Conservation (phyloP, 30 jellyfish, hydroid and myxozoan genomes). For the Pseudorhiza aurosa region DNA sequence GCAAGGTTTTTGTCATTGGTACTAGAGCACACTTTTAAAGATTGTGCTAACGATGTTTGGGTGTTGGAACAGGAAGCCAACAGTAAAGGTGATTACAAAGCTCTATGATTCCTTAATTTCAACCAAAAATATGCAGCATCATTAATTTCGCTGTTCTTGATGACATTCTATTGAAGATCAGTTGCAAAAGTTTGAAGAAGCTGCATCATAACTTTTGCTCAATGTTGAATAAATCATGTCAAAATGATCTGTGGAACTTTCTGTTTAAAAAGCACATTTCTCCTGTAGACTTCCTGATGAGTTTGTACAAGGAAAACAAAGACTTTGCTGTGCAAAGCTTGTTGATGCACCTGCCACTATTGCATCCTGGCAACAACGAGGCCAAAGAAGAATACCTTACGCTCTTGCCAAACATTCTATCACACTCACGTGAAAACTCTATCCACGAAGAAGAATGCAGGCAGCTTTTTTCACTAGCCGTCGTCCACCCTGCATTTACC, state of each 20-base stretch:
- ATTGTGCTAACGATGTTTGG: constrained; percentile 87
- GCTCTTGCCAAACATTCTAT: constrained; percentile 82
- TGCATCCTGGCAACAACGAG: constrained; percentile 98
- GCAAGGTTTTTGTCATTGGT: constrained; percentile 97
- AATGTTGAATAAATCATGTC: not conserved
- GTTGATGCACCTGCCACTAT: constrained; percentile 87
- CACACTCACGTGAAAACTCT: constrained; percentile 94
- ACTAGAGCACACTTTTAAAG: constrained; percentile 95
- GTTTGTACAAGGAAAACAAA: constrained; percentile 89
- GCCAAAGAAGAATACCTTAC: constrained; percentile 94
- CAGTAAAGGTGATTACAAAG: constrained; percentile 73
- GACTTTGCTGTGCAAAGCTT: constrained; percentile 98
- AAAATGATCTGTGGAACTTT: too few species aligned
- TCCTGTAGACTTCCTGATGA: constrained; percentile 75
- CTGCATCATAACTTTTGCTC: too few species aligned
- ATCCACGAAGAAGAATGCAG: constrained; percentile 98
- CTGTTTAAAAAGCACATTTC: too few species aligned
- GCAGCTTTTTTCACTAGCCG: constrained; percentile 88
- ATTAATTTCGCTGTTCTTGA: too few species aligned
- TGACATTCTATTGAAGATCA: too few species aligned
- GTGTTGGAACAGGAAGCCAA: constrained; percentile 95
- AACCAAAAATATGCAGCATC: too few species aligned
- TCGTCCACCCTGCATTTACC: constrained; percentile 97
- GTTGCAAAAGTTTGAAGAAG: too few species aligned
- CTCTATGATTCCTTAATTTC: not conserved